phyloP scores from a whole-genome alignment of 2,888 invertebrate species.

The Sturmia bella region DNA sequence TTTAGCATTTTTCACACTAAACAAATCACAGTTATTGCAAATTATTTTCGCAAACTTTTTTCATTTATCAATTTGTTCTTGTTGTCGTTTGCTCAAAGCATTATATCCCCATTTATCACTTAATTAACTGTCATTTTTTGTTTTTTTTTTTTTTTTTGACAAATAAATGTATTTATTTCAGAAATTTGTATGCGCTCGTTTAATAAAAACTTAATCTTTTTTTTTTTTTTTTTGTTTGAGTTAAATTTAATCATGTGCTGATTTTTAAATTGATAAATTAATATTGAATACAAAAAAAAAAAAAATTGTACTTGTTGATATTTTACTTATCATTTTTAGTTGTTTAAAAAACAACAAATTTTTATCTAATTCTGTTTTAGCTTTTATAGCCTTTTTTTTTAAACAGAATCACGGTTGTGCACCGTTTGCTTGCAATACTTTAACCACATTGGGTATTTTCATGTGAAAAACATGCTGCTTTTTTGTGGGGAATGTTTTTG shows the following conservation, averaged over 20 bases:
- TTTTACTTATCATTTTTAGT: not conserved
- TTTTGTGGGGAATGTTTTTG: too few relatives aligned
- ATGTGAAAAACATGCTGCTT: too few relatives aligned
- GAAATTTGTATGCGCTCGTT: constrained; percentile 7
- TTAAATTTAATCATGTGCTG: too few relatives aligned
- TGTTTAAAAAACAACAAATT: too few relatives aligned
- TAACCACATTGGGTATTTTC: too few relatives aligned
- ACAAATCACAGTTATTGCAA: not conserved
- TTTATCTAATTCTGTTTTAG: too few relatives aligned
- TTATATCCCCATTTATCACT: constrained; percentile 17
- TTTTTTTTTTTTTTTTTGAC: too few relatives aligned
- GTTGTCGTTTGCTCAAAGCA: not conserved
- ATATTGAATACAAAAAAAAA: too few relatives aligned
- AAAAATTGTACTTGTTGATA: not conserved
- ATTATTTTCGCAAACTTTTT: not conserved
- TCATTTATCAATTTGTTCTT: constrained; percentile 1
- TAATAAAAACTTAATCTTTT: not conserved
- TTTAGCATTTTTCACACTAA: not conserved
- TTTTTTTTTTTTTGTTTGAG: not conserved
- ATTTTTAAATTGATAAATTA: too few relatives aligned
- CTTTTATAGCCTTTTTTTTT: too few relatives aligned
- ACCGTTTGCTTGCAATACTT: too few relatives aligned
- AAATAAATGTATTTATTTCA: constrained; percentile 40
- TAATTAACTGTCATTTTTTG: constrained; percentile 32
- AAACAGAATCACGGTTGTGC: too few relatives aligned